phyloP scores from a whole-genome alignment of 2,888 invertebrate species.

The Aleiodes leptofemur region DNA sequence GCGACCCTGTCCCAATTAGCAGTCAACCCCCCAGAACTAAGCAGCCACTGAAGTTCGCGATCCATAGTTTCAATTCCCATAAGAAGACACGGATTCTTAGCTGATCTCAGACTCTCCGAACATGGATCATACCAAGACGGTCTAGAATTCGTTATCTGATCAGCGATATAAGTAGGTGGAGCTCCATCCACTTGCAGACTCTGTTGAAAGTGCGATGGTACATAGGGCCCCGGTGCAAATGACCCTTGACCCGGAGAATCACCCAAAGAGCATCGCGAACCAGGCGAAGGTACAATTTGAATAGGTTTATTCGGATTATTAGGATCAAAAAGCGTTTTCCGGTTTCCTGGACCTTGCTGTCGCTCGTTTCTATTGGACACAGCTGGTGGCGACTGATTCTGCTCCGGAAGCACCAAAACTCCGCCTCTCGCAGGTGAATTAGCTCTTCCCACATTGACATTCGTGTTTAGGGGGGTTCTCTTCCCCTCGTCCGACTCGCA shows the following conservation, averaged over 20 bases:
- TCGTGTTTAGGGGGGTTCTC: slow-evolving; percentile 53
- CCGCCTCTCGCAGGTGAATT: slow-evolving; percentile 64
- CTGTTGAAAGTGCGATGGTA: slow-evolving; percentile 48
- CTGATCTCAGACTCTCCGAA: slow-evolving; percentile 79
- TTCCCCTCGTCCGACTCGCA: slow-evolving; percentile 71
- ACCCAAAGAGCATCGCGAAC: neutral
- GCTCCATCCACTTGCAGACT: slow-evolving; percentile 62
- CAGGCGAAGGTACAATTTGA: slow-evolving; percentile 78
- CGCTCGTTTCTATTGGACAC: slow-evolving; percentile 56
- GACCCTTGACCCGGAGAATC: slow-evolving; percentile 1
- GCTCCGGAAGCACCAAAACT: slow-evolving; percentile 74
- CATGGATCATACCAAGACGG: slow-evolving; percentile 80
- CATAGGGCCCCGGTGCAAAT: slow-evolving; percentile 52
- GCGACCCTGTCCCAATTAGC: slow-evolving; percentile 82
- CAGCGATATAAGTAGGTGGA: slow-evolving; percentile 68
- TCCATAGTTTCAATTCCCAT: slow-evolving; percentile 83
- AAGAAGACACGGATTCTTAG: slow-evolving; percentile 80
- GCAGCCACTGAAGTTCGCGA: slow-evolving; percentile 81
- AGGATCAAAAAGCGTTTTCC: slow-evolving; percentile 80
- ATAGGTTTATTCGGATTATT: slow-evolving; percentile 85
- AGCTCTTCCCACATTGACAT: slow-evolving; percentile 55
- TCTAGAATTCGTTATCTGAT: slow-evolving; percentile 77
- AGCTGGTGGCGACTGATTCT: slow-evolving; percentile 54
- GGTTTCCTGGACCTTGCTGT: slow-evolving; percentile 64
- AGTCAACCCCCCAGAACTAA: slow-evolving; percentile 79